Evolutionary conservation across 2,113 vertebrate species (phyloP).

Genomic region (Vireo altiloquus): DNA sequence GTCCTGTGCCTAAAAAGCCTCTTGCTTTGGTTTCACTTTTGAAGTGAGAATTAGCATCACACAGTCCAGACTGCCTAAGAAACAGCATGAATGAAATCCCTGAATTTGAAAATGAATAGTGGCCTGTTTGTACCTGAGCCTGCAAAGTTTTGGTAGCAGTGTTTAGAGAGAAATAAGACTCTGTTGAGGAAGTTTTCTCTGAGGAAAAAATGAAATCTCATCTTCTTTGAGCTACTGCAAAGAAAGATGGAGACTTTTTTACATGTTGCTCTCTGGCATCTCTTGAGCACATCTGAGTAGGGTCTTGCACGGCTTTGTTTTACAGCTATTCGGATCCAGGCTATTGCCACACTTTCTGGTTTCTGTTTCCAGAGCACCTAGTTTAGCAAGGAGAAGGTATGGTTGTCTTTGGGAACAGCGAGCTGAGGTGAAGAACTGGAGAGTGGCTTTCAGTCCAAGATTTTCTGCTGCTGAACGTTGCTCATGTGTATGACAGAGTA

Average conservation of each 20-base stretch:
- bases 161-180: neutral
- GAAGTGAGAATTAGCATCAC: neutral
- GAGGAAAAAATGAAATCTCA: neutral
- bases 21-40: neutral
- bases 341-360: neutral
- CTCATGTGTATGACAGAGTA: neutral
- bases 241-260: neutral
- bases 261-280: neutral
- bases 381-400: neutral
- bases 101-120: neutral
- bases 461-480: neutral
- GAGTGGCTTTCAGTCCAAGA: neutral
- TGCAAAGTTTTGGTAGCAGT: neutral
- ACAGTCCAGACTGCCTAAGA: neutral
- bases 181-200: neutral
- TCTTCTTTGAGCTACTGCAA: neutral
- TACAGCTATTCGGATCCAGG: neutral
- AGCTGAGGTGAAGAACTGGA: neutral
- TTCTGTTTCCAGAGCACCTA: neutral
- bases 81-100: neutral
- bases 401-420: neutral
- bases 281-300: neutral
- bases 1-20: neutral
- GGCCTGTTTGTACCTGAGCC: neutral
- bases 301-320: neutral